Evolutionary conservation across 2,113 vertebrate species (phyloP), one percentile per base, ranked within the genome.

Genomic region (Oncorhynchus gorbuscha): DNA sequence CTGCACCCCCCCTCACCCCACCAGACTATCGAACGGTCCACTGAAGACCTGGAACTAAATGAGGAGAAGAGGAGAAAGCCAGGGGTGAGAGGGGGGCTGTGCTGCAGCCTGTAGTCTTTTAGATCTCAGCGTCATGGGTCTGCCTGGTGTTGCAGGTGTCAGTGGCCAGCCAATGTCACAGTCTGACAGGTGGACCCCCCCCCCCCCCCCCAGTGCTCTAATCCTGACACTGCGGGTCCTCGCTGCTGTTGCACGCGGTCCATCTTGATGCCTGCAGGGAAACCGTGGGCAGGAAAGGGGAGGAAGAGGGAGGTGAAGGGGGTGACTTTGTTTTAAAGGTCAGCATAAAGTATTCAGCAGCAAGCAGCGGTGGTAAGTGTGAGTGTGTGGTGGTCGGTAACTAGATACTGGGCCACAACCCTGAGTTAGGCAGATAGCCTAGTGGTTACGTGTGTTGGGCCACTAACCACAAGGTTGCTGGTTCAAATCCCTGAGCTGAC

Each of bases 301-400:
- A 35, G 28, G 30, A 30, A 8, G 26, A 18, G 16, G 66, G 66
- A 68, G 59, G 30, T 4, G 69, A 71, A 18, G n/a, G 58, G 55
- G 35, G 16, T 92, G 45, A 48, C 71, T 93, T 93, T 93, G 92
- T 93, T 90, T 88, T 76, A 68, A 49, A 85, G 74, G 85, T 86
- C 90, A 67, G 86, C 88, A 86, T 69, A 55, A 73, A 70, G 5
- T 45, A 71, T 72, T 28, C 58, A 39, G 28, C 24, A 16, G 30
- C 18, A 14, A 26, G 62, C 11, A 0, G n/a, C 58, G 20, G n/a
- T 16, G 6, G 22, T 65, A 7, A 22, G 5, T 22, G 62, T 66
- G 22, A 32, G 11, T 16, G 69, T 76, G 64, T 75, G 66, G 68
- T 3, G 71, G 55, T 71, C 72, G 24, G 45, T 70, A 35, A 45